phyloP scores from a whole-genome alignment of 2,797 vertebrate genomes.

The Tangara arthus region DNA sequence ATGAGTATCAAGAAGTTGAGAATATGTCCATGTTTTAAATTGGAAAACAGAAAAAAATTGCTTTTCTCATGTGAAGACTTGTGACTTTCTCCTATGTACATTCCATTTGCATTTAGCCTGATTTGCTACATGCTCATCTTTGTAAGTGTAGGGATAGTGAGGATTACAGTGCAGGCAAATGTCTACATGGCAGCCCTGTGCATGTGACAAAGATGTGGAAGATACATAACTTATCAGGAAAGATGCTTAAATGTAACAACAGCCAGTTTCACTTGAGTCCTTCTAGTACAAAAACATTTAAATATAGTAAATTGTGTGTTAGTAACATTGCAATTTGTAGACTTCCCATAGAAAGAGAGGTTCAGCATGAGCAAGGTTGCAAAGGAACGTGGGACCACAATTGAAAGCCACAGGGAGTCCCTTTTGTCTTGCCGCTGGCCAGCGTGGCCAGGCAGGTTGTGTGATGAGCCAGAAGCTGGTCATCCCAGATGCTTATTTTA shows the following conservation, averaged over 20 bases:
- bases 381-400: neutral
- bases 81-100: neutral
- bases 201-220: neutral
- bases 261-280: neutral
- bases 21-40: neutral
- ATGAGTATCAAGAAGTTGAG: neutral
- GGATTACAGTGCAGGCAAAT: neutral
- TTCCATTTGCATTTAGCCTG: neutral
- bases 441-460: neutral
- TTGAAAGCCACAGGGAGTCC: neutral
- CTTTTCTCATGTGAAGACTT: neutral
- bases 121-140: neutral
- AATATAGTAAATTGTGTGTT: neutral
- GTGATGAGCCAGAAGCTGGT: neutral
- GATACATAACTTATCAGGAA: neutral
- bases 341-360: neutral
- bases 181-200: neutral
- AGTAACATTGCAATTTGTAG: neutral
- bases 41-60: neutral
- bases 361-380: neutral
- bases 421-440: neutral
- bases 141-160: fast-evolving
- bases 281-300: neutral
- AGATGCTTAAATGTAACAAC: neutral
- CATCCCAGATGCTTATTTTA: neutral